phyloP scores from a whole-genome alignment of 2,113 vertebrate genomes.

The Acanthochromis polyacanthus region DNA sequence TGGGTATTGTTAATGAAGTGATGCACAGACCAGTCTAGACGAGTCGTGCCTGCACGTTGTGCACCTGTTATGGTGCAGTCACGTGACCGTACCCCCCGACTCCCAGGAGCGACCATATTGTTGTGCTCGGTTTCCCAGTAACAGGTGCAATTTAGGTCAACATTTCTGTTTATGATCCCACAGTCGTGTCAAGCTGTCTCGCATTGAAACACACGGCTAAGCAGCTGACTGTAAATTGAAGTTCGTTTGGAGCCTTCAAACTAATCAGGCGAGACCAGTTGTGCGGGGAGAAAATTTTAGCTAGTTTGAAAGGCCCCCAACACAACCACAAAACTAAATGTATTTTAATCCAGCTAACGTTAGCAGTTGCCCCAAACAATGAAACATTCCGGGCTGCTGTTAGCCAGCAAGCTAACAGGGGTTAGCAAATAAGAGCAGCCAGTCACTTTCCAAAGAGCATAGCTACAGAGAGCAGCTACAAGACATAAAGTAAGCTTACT shows the following conservation, averaged over 20 bases:
- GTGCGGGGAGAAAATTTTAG: not conserved
- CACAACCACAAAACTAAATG: not conserved
- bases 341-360: conserved; percentile 19
- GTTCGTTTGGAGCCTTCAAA: not conserved
- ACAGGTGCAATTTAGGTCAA: conserved; percentile 54
- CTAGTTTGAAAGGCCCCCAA: no score
- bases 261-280: not conserved
- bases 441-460: not conserved
- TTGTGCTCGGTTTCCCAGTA: conserved; percentile 16
- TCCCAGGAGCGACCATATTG: conserved; percentile 35
- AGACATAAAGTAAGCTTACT: not conserved
- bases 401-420: conserved; percentile 65
- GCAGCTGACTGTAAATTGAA: not conserved
- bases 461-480: not conserved
- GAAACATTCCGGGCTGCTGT: conserved; percentile 40
- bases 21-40: conserved; percentile 18
- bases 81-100: conserved; percentile 40
- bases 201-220: not conserved
- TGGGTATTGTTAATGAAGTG: not conserved
- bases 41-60: conserved; percentile 7
- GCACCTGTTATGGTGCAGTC: conserved; percentile 63
- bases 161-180: not conserved
- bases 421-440: conserved; percentile 64
- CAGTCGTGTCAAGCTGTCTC: not conserved
- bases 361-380: conserved; percentile 58